These are phyloP conservation scores for Phylloscopus collybita DNA, from an alignment of 2,797 vertebrate species.

Conservation along the genomic window DNA sequence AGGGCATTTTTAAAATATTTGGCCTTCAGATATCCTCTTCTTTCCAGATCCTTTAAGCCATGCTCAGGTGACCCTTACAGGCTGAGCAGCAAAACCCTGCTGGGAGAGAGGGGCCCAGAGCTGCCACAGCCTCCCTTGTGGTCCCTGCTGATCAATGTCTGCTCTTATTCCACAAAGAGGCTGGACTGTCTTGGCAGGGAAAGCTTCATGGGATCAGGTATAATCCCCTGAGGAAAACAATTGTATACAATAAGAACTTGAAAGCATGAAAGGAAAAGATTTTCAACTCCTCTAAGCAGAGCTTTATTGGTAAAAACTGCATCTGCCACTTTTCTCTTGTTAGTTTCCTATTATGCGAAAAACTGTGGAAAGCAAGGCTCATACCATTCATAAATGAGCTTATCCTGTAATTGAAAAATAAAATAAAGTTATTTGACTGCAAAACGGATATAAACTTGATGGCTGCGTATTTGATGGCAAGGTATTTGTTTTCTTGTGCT, in stretches of 20 bases:
- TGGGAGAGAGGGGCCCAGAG: slow-evolving; percentile 5
- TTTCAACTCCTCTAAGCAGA: slow-evolving; percentile 35
- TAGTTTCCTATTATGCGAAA: slow-evolving; percentile 25
- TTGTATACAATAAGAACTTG: slow-evolving; percentile 26
- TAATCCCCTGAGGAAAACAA: slow-evolving; percentile 54
- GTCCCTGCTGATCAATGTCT: slow-evolving; percentile 25
- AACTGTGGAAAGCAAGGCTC: not conserved
- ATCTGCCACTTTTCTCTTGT: slow-evolving; percentile 42
- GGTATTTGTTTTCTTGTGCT: not conserved
- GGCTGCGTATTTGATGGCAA: not conserved
- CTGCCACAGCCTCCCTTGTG: not conserved
- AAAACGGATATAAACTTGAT: not conserved
- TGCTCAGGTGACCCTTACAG: slow-evolving; percentile 29
- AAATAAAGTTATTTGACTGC: slow-evolving; percentile 32
- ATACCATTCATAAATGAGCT: slow-evolving; percentile 11
- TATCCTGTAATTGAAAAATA: slow-evolving; percentile 35
- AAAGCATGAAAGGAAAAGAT: slow-evolving; percentile 55
- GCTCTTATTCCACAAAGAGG: slow-evolving; percentile 4
- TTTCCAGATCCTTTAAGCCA: slow-evolving; percentile 34
- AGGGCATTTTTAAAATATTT: slow-evolving; percentile 51
- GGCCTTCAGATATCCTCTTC: slow-evolving; percentile 9
- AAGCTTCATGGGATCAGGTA: slow-evolving; percentile 43
- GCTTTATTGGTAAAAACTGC: not conserved
- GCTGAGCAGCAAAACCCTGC: slow-evolving; percentile 34
- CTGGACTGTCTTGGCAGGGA: slow-evolving; percentile 40